These are phyloP conservation scores for Diaphora mendica DNA, from an alignment of 2,888 invertebrate genomes.

Conservation along the genomic window DNA sequence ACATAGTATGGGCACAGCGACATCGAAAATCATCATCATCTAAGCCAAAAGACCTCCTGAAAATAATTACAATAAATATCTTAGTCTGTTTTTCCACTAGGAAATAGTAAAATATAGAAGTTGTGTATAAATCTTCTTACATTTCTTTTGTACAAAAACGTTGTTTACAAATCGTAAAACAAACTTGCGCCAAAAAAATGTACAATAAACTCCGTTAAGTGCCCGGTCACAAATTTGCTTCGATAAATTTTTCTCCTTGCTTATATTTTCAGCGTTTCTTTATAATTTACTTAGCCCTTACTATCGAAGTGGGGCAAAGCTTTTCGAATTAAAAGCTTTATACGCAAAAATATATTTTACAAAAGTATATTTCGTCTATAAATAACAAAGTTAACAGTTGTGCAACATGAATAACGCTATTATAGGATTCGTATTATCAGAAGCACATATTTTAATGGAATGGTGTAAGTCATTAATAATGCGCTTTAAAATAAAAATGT, in stretches of 20 bases:
- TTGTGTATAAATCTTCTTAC: neutral
- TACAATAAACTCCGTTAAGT: conserved; percentile 19
- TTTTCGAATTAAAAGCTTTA: conserved; percentile 15
- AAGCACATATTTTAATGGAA: conserved; percentile 31
- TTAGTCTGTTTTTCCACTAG: neutral
- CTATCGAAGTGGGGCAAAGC: conserved; percentile 20
- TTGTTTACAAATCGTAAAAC: conserved; percentile 17
- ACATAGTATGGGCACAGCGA: neutral
- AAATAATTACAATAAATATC: neutral
- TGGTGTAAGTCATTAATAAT: conserved; percentile 53
- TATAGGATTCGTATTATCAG: conserved; percentile 11
- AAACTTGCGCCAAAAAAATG: conserved; percentile 10
- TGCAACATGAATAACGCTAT: neutral
- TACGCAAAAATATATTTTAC: conserved; percentile 9
- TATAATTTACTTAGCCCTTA: conserved; percentile 26
- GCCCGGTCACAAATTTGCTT: conserved; percentile 20
- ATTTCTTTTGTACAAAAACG: neutral
- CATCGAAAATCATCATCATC: neutral
- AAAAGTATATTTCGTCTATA: conserved; percentile 1
- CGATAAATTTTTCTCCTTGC: conserved; percentile 19
- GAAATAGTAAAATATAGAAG: neutral
- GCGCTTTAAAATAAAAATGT: conserved; percentile 61
- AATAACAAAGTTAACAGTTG: neutral
- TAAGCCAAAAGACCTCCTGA: no score
- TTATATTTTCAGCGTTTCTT: conserved; percentile 20